These are phyloP conservation scores for Meda fulgida DNA, from an alignment of 2,797 vertebrate genomes.

Conservation along the genomic window DNA sequence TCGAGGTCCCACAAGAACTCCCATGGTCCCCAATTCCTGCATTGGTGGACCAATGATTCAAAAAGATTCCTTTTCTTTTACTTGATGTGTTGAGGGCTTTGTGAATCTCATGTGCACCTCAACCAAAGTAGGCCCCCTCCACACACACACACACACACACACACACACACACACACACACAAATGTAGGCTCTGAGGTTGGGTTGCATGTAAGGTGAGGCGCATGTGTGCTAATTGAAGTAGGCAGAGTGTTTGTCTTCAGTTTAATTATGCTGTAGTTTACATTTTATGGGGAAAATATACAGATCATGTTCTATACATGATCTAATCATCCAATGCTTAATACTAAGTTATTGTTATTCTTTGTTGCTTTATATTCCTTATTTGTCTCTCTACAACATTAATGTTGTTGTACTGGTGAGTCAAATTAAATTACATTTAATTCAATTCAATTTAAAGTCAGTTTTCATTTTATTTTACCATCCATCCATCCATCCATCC, in stretches of 20 bases:
- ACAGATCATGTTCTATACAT: not conserved
- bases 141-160: not conserved
- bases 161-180: not conserved
- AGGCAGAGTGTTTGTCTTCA: not conserved
- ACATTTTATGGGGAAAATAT: not conserved
- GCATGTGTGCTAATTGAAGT: conserved; percentile 23
- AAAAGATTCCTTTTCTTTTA: conserved; percentile 49
- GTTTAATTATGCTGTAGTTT: not conserved
- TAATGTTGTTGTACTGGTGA: not conserved
- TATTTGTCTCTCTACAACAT: not conserved
- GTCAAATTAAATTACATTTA: not conserved
- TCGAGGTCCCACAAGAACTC: conserved; percentile 50
- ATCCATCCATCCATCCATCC: not conserved
- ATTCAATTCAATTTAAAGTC: not conserved
- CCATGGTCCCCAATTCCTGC: conserved; percentile 57
- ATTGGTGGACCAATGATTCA: too few relatives aligned
- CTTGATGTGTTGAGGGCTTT: conserved; percentile 55
- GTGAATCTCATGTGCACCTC: conserved; percentile 51
- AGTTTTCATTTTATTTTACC: not conserved
- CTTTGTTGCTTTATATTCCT: not conserved
- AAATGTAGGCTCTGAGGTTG: conserved; percentile 13
- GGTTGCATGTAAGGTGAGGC: conserved; percentile 28
- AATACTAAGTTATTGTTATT: not conserved
- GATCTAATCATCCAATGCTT: not conserved
- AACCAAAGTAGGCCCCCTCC: conserved; percentile 48